Evolutionary conservation across 2,113 vertebrate genomes (phyloP), one percentile per base, ranked within the genome.

Genomic region (Xiphias gladius): DNA sequence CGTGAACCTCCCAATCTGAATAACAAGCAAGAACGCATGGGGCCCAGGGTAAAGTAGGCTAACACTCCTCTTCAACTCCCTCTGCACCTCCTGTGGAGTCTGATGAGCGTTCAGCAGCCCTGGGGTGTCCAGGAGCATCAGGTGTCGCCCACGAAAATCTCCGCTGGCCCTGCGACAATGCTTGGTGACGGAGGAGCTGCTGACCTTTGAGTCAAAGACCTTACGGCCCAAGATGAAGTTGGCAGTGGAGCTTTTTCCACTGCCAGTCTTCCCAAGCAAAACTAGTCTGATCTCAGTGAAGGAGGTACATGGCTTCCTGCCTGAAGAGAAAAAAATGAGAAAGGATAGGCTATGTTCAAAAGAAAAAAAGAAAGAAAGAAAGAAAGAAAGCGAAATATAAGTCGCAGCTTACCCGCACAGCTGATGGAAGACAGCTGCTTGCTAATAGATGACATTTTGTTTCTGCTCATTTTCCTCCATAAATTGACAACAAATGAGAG

Each of bases 1-100:
- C 1, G 93, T 94, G 78, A 90, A 93, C 52, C 85, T 91, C 54
- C 93, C 90, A 14, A 94, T 88, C 59, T 82, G 89, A 11, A 86
- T 69, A 14, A 95, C 87, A 22, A 95, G 59, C 8, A 95, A 86
- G 63, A 95, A 87, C 5, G 30, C 85, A 0, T 93, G 93, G 2
- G 91, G 93, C 1, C 94, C 94, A 0, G 89, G 95, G 5, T 75
- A 86, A 0, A 92, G 84, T 7, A 95, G 87, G 11, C 48, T 58
- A 3, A 91, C 4, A 17, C 91, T 91, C 5, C 13, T 91, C 22
- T 76, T 73, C 1, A 93, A 54, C 82, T 95, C 91, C 43, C 22
- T 76, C 43, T 64, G 46, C 20, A 85, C 76, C 12, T 89, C 76
- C 14, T 79, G 46, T 6, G 48, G n/a, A 32, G 37, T 73, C 54